Evolutionary conservation across 2,888 invertebrate species (phyloP), one percentile per base, ranked within the genome.

Genomic region (Synergus laeviventris): DNA sequence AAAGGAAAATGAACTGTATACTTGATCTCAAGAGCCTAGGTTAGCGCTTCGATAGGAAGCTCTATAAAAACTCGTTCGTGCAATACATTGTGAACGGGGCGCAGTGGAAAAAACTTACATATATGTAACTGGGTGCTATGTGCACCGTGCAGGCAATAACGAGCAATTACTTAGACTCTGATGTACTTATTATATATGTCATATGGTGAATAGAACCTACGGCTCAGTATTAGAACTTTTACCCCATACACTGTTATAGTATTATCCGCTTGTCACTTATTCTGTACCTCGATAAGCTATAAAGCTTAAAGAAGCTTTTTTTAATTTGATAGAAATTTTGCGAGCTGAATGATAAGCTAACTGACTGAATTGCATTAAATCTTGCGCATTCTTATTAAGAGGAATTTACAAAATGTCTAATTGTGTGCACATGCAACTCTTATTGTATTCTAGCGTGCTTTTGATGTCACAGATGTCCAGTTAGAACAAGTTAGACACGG

Each of bases 381-480:
- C n/a, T n/a, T n/a, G n/a, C n/a, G n/a, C n/a, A n/a, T n/a, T n/a
- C n/a, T n/a, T n/a, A n/a, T 31, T 31, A 31, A 31, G 7, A 31
- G 31, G 7, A 31, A 31, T 31, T 31, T 0, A 31, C 4, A 31
- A 31, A 31, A 31, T 5, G 4, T 31, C 31, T 31, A 31, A 31
- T 31, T 31, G 31, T 7, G 31, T 31, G 3, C 31, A 31, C 7
- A 31, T 5, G 31, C 7, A 31, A 31, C 31, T 2, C 31, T 11
- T 11, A 9, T 9, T 38, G 59, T 70, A 74, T 76, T 73, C 74
- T 75, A 64, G 74, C 45, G 49, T 76, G 78, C 74, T 77, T 79
- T 79, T 76, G 76, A 81, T 79, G 60, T 75, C 62, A 61, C 73
- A 76, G 81, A 79, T 78, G 77, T 42, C 42, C 14, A 12, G 42